Percentiles rank a stretch among this genome's conserved stretches.
phyloP scores from a whole-genome alignment of 1,140 invertebrate genomes.

The Drosophila simulans region DNA sequence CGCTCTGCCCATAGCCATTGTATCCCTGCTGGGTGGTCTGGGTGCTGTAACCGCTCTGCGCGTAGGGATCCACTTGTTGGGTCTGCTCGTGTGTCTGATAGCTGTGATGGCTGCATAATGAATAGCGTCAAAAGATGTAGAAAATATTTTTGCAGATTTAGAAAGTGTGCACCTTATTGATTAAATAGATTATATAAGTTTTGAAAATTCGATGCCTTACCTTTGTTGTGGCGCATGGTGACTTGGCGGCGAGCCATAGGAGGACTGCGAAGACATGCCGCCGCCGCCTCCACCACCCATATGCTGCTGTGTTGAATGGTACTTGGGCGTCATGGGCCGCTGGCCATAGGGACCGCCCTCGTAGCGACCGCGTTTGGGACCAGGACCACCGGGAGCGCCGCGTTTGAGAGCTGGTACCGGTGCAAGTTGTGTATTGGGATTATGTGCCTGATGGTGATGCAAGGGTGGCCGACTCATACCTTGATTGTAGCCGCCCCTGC shows the following conservation, averaged over 20 bases:
- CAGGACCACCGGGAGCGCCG: slow-evolving; percentile 81
- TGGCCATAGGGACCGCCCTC: slow-evolving; percentile 80
- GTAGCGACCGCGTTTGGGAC: slow-evolving; percentile 82
- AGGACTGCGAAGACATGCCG: slow-evolving; percentile 52
- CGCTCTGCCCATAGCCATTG: slow-evolving; percentile 77
- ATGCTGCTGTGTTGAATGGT: slow-evolving; percentile 73
- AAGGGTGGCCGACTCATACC: slow-evolving; percentile 81
- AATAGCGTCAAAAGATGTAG: not conserved
- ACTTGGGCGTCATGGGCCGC: slow-evolving; percentile 79
- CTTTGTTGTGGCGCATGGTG: slow-evolving; percentile 72
- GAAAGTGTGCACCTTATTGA: not conserved
- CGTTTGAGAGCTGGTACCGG: slow-evolving; percentile 83
- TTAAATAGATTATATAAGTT: too few relatives aligned
- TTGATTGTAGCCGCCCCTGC: slow-evolving; percentile 80
- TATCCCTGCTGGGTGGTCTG: slow-evolving; percentile 68
- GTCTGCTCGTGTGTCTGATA: slow-evolving; percentile 78
- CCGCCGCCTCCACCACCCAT: slow-evolving; percentile 52
- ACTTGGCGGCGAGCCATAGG: slow-evolving; percentile 69
- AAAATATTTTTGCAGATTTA: not conserved
- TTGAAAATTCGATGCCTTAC: slow-evolving; percentile 32
- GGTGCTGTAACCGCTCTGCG: slow-evolving; percentile 72
- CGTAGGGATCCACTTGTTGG: slow-evolving; percentile 80
- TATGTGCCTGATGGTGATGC: slow-evolving; percentile 80
- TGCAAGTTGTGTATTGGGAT: slow-evolving; percentile 83
- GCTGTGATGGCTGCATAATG: slow-evolving; percentile 65